Conservation (phyloP, 2,113 vertebrate genomes). For the Hylia prasina region DNA sequence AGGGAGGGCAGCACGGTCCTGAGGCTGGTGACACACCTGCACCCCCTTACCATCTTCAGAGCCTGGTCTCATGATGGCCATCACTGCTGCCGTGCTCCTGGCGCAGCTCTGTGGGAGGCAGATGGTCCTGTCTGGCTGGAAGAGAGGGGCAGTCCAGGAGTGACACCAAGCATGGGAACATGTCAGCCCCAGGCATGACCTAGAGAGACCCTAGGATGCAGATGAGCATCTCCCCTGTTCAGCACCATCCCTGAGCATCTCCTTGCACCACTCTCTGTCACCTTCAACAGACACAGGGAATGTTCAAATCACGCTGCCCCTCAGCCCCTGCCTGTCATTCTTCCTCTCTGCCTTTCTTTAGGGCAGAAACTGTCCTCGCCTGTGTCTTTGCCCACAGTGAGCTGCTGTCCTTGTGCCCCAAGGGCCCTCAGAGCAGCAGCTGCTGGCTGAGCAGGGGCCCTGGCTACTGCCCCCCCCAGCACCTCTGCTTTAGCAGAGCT, state of each 20-base stretch:
- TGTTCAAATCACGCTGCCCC: rapidly evolving
- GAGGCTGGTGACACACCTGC: not conserved
- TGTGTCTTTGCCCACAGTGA: not conserved
- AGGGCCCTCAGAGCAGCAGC: not conserved
- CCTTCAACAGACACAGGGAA: not conserved
- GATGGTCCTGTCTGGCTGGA: not conserved
- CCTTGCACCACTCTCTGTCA: not conserved
- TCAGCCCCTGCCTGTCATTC: not conserved
- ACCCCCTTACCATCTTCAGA: conserved; percentile 30
- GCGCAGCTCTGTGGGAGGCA: not conserved
- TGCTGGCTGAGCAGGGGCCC: rapidly evolving
- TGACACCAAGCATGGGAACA: not conserved
- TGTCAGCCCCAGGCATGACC: not conserved
- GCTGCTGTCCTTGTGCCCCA: rapidly evolving
- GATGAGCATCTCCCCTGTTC: not conserved
- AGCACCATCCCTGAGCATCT: not conserved
- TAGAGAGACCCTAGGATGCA: not conserved
- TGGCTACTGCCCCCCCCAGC: not conserved
- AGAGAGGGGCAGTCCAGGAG: not conserved
- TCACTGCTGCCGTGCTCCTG: conserved; percentile 44
- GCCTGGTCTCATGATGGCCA: conserved; percentile 66
- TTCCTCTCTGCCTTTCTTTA: not conserved
- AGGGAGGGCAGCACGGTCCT: not conserved
- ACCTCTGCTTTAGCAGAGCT: not conserved
- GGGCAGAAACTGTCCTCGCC: not conserved